Conservation (phyloP, 2,888 invertebrate species). For the Malachius bipustulatus region DNA sequence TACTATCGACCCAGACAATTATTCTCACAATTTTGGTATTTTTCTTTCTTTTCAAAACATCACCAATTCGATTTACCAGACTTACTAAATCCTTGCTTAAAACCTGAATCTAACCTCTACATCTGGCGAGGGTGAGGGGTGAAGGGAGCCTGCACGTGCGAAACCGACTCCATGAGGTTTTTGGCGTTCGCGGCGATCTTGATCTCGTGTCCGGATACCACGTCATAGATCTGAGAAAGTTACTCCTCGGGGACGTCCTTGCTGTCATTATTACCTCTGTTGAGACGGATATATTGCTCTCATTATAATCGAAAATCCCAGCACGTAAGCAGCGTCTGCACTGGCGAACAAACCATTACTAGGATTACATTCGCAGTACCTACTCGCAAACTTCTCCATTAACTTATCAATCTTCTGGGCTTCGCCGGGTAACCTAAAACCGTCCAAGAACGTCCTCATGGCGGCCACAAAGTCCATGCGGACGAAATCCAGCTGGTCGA, state of each 20-base stretch:
- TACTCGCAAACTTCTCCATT: conserved; percentile 99
- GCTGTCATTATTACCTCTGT: conserved; percentile 95
- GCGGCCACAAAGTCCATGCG: conserved; percentile 86
- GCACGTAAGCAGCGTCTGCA: conserved; percentile 91
- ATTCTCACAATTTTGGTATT: no score
- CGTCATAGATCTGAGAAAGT: conserved; percentile 84
- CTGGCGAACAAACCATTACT: conserved; percentile 80
- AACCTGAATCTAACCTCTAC: no score
- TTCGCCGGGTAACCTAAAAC: conserved; percentile 93
- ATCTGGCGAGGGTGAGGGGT: no score
- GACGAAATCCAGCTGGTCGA: conserved; percentile 87
- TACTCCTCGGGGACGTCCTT: conserved; percentile 96
- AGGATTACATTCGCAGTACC: conserved; percentile 96
- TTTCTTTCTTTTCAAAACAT: no score
- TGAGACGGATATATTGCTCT: conserved; percentile 96
- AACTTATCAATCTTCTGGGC: conserved; percentile 97
- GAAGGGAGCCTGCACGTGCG: conserved; percentile 91
- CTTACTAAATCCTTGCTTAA: no score
- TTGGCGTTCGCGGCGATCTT: conserved; percentile 96
- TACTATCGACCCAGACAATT: no score
- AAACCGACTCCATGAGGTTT: conserved; percentile 94
- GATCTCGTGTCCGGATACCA: conserved; percentile 91
- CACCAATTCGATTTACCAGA: no score
- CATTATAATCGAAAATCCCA: conserved; percentile 99
- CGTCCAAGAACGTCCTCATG: conserved; percentile 82